Evolutionary conservation across 2,113 vertebrate genomes (phyloP).

Genomic region (Calyptommatus sinebrachiatus): DNA sequence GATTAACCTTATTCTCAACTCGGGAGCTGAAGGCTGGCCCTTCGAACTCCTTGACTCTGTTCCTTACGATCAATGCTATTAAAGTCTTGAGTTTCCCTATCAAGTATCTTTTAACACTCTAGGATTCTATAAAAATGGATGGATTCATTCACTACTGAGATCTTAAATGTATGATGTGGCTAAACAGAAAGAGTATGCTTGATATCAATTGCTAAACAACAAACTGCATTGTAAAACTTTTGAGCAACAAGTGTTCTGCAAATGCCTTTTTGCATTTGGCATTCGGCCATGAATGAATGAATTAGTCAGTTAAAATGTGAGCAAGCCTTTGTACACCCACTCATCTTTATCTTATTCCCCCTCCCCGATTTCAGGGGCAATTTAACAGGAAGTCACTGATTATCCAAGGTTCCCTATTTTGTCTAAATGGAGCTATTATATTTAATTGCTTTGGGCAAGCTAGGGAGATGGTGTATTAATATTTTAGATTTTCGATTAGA

Average conservation of each 20-base stretch:
- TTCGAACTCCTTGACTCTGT: constrained; percentile 23
- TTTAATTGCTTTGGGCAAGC: neutral
- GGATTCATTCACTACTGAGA: neutral
- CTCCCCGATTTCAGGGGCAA: neutral
- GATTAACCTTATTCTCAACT: constrained; percentile 18
- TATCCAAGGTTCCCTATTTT: neutral
- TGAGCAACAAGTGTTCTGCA: neutral
- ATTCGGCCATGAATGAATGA: neutral
- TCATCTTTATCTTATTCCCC: neutral
- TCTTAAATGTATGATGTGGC: neutral
- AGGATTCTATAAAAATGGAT: neutral
- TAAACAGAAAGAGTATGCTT: neutral
- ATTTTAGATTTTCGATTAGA: neutral
- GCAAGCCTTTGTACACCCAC: neutral
- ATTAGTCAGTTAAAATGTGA: neutral
- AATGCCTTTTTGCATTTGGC: neutral
- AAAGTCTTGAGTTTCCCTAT: neutral
- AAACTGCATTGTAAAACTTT: neutral
- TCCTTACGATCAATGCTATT: constrained; percentile 4
- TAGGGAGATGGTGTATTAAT: neutral
- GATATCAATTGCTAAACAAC: neutral
- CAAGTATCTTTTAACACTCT: neutral
- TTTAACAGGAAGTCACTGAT: neutral
- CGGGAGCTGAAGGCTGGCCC: constrained; percentile 24
- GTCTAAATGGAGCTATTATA: neutral